phyloP scores from a whole-genome alignment of 2,888 invertebrate genomes.

The Eudasyphora cyanicolor region DNA sequence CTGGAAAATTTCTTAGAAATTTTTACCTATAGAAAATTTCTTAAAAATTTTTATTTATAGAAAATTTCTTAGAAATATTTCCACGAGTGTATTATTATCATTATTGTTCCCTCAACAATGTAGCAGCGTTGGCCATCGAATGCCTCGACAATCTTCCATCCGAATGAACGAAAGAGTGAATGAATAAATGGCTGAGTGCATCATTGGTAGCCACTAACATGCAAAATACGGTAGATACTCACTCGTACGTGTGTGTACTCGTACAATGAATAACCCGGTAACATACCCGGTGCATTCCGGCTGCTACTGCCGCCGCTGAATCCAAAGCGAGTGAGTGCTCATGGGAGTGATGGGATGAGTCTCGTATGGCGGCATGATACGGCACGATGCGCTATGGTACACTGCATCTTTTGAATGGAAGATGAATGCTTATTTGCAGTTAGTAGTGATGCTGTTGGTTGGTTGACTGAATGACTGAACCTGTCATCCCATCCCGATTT shows the following conservation, averaged over 20 bases:
- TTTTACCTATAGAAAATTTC: too few species aligned
- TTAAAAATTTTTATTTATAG: too few species aligned
- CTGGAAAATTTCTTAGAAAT: too few species aligned
- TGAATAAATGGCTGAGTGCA: conserved; percentile 55
- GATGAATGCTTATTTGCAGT: conserved; percentile 39
- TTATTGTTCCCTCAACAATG: too few species aligned
- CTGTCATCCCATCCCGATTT: conserved; percentile 61
- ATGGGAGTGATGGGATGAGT: too few species aligned
- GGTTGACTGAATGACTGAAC: conserved; percentile 57
- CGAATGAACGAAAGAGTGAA: not conserved
- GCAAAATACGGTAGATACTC: not conserved
- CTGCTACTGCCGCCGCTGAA: conserved; percentile 38
- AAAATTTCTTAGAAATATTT: too few species aligned
- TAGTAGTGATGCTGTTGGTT: conserved; percentile 41
- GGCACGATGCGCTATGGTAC: conserved; percentile 44
- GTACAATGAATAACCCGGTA: not conserved
- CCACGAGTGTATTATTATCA: too few species aligned
- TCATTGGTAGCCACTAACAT: conserved; percentile 64
- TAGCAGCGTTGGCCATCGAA: too few species aligned
- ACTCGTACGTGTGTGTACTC: too few species aligned
- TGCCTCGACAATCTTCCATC: too few species aligned
- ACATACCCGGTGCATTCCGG: not conserved
- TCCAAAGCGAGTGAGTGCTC: too few species aligned
- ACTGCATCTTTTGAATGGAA: conserved; percentile 65
- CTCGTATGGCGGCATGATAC: too few species aligned